A percentile compares a stretch with the other conserved stretches of the same genome.
These are phyloP conservation scores for Catostylus mosaicus DNA, from an alignment of 30 jellyfish, hydroid and myxozoan genomes.

Conservation along the genomic window DNA sequence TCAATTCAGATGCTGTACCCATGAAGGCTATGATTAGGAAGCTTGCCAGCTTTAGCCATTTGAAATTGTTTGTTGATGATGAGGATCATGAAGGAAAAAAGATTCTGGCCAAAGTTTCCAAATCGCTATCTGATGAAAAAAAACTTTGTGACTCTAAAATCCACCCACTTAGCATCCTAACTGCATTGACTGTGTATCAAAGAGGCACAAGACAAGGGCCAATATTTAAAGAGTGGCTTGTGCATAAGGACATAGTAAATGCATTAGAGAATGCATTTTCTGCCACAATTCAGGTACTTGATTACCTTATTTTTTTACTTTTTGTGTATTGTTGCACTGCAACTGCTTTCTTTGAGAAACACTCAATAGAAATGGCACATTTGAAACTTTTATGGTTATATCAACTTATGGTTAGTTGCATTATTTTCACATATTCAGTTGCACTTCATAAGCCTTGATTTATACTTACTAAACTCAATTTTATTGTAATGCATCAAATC, in stretches of 20 bases:
- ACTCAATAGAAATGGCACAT: too few relatives aligned
- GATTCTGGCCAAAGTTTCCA: conserved; percentile 6
- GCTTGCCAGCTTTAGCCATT: conserved; percentile 56
- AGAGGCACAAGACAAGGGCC: conserved; percentile 51
- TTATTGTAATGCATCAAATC: background rate
- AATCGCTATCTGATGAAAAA: conserved; percentile 20
- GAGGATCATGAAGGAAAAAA: conserved; percentile 10
- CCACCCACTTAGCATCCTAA: conserved; percentile 58
- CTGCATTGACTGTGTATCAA: conserved; percentile 51
- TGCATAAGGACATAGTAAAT: conserved; percentile 1
- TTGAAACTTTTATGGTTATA: too few relatives aligned
- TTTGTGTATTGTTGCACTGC: too few relatives aligned
- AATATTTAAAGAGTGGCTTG: conserved; percentile 28
- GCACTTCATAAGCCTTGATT: background rate
- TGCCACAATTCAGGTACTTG: conserved; percentile 42
- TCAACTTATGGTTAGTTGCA: background rate
- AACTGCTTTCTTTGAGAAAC: too few relatives aligned
- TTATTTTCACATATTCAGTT: too few relatives aligned
- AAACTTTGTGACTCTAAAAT: conserved; percentile 49
- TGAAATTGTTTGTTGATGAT: conserved; percentile 53
- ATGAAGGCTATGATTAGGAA: conserved; percentile 67
- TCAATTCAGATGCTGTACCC: conserved; percentile 55
- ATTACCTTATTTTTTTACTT: background rate
- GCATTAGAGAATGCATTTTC: conserved; percentile 65
- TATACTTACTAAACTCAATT: too few relatives aligned